Base-by-base conservation (phyloP, 2,888 invertebrate species). In the Acronicta aceris region DNA sequence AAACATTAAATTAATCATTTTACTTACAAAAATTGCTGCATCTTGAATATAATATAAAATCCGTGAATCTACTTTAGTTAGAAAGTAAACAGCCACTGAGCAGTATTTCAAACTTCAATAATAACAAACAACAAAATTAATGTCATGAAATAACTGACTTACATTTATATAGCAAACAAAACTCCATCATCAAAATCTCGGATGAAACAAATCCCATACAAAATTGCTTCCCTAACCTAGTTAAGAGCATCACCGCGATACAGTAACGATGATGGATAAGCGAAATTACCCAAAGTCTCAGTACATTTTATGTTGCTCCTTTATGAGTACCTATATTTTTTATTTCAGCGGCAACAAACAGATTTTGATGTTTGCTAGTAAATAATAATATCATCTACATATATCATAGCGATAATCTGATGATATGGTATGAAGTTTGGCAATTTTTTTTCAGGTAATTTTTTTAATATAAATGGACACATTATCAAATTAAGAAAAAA, bases 211-310 rank as follows among this genome's bases (percentile, higher is more conserved):
- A 66, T 56, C 46, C 58, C 47, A 66, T 56, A 56, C 46, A 66
- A 70, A 66, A 60, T 68, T 58, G 48, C 58, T 65, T 70, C 56
- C 61, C 17, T 60, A 65, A 69, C 53, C 71, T 51, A 65, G 63
- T 68, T 68, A 74, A 64, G 56, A 71, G 56, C 74, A 65, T 71
- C 71, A 55, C 61, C 33, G 62, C 42, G 65, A 63, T 43, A 42
- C 53, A 57, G 62, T 78, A 78, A 78, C 74, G 74, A 78, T 78
- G 78, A 78, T 65, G 69, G 76, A 78, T 78, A 72, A 69, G 70
- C 47, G 52, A 66, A 65, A 76, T 76, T 68, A 72, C 49, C 25
- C 53, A 48, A 64, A 66, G 62, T 70, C 65, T 66, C 59, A 27
- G 68, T 68, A 63, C 56, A 63, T 71, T 58, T 33, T 57, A 60